A percentile compares a stretch with the other conserved stretches of the same genome.
Conservation (phyloP, 2,888 invertebrate genomes). For the Mythimna lalbum region DNA sequence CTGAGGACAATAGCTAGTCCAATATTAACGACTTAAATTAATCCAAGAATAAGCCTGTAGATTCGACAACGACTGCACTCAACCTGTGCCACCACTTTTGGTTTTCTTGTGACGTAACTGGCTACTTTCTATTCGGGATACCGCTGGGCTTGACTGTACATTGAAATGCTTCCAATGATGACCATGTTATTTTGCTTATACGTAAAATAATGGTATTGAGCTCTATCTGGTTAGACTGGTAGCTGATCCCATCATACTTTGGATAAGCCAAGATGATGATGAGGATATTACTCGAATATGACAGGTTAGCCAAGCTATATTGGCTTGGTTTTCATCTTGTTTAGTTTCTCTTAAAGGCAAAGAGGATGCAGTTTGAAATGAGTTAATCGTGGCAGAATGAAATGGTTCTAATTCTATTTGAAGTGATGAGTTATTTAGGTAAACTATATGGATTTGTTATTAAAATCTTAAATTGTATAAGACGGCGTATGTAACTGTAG, state of each 20-base stretch:
- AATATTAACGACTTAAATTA: slow-evolving; percentile 1
- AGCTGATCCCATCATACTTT: not conserved
- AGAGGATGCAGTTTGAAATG: not conserved
- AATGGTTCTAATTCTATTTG: not conserved
- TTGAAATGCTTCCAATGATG: slow-evolving; percentile 42
- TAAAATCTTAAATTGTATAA: not conserved
- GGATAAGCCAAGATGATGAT: slow-evolving; percentile 1
- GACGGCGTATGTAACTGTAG: not conserved
- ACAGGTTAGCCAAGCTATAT: not conserved
- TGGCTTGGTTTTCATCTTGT: not conserved
- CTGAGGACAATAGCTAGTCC: too few relatives aligned
- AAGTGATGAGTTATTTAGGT: not conserved
- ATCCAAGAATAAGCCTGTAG: slow-evolving; percentile 28
- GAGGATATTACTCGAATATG: slow-evolving; percentile 6
- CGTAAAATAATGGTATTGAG: slow-evolving; percentile 13
- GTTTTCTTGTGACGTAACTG: slow-evolving; percentile 70
- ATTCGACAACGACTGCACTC: slow-evolving; percentile 53
- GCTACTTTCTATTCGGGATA: slow-evolving; percentile 66
- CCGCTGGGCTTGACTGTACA: slow-evolving; percentile 45
- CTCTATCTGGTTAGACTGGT: slow-evolving; percentile 5
- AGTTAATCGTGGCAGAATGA: not conserved
- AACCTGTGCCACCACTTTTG: slow-evolving; percentile 73
- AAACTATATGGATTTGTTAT: not conserved
- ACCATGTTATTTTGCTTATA: slow-evolving; percentile 30
- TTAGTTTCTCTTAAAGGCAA: not conserved